phyloP scores from a whole-genome alignment of 2,797 vertebrate species.

The Anas bahamensis region DNA sequence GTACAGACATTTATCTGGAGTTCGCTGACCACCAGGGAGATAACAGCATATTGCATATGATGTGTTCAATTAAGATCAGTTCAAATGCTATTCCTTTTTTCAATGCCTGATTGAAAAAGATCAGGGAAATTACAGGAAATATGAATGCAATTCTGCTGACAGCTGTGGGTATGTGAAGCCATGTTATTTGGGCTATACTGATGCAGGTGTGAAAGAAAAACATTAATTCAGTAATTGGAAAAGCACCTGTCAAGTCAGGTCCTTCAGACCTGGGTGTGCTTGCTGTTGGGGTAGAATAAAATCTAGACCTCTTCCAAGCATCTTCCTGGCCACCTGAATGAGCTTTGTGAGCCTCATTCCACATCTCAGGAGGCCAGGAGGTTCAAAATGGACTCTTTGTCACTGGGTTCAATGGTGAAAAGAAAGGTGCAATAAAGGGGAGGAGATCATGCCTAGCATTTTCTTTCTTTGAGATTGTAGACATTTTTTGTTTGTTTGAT shows the following conservation, averaged over 20 bases:
- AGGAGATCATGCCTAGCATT: background rate
- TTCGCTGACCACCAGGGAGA: background rate
- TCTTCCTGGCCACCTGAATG: constrained; percentile 81
- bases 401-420: background rate
- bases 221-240: background rate
- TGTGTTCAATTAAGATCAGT: background rate
- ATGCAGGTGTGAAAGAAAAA: background rate
- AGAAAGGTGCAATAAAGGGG: background rate
- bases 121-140: background rate
- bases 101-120: background rate
- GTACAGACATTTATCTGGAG: background rate
- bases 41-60: background rate
- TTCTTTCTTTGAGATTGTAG: background rate
- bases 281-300: constrained; percentile 79
- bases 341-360: constrained; percentile 57
- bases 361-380: constrained; percentile 76
- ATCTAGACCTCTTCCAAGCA: constrained; percentile 78
- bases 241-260: background rate
- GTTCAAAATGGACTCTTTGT: constrained; percentile 1
- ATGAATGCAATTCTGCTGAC: background rate
- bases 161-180: background rate
- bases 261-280: background rate
- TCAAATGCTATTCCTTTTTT: background rate
- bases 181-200: background rate
- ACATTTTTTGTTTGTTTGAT: background rate